Evolutionary conservation across 2,888 invertebrate species (phyloP).

Genomic region (Nomada fabriciana): DNA sequence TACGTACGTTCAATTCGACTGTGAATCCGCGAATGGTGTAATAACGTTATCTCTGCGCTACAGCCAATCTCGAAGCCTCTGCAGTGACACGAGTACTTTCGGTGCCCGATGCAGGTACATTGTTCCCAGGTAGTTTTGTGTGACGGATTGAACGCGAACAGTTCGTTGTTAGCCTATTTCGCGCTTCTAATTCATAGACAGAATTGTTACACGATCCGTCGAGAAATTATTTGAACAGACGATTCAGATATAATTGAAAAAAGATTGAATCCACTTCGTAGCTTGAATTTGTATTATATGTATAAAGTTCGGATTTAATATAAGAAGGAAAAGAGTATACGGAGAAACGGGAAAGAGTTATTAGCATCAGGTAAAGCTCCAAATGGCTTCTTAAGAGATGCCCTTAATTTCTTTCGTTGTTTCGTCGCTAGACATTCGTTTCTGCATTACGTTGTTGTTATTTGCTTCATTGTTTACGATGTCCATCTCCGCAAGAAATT

Average conservation of each 20-base stretch:
- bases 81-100: conserved; percentile 26
- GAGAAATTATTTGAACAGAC: neutral
- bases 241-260: neutral
- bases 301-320: neutral
- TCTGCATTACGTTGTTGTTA: neutral
- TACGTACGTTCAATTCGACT: conserved; percentile 19
- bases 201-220: neutral
- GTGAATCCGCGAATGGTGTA: conserved; percentile 45
- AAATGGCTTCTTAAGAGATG: conserved; percentile 13
- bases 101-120: conserved; percentile 49
- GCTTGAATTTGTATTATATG: neutral
- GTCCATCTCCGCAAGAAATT: neutral
- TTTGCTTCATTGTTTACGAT: neutral
- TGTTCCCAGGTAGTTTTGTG: conserved; percentile 60
- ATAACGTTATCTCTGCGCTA: conserved; percentile 59
- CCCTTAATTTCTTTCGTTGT: conserved; percentile 10
- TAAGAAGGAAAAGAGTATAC: neutral
- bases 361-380: neutral
- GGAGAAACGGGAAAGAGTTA: neutral
- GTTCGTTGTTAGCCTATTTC: conserved; percentile 32
- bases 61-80: conserved; percentile 45
- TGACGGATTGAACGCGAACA: conserved; percentile 30
- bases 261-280: too few species aligned
- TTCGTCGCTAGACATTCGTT: conserved; percentile 9
- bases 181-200: conserved; percentile 29